A percentile compares a stretch with the other conserved stretches of the same genome.
Conservation (phyloP, 2,888 invertebrate species). For the Thera obeliscata region DNA sequence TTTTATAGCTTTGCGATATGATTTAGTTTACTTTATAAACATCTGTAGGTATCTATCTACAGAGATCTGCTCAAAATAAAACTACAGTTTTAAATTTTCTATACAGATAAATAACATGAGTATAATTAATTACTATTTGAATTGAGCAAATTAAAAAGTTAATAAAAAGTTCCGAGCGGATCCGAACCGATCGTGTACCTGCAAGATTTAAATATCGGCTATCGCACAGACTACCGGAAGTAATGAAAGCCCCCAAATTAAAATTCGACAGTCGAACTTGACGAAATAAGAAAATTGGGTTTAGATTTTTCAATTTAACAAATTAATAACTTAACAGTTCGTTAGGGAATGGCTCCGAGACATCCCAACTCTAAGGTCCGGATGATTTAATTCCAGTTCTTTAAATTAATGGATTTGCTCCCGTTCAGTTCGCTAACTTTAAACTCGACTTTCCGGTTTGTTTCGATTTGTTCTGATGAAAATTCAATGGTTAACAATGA, state of each 20-base stretch:
- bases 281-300: slow-evolving; percentile 47
- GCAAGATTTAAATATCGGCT: slow-evolving; percentile 38
- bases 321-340: slow-evolving; percentile 58
- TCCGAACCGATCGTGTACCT: slow-evolving; percentile 27
- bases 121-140: slow-evolving; percentile 35
- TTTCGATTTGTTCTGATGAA: slow-evolving; percentile 78
- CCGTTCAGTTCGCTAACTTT: slow-evolving; percentile 62
- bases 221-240: slow-evolving; percentile 36
- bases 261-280: slow-evolving; percentile 42
- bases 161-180: slow-evolving; percentile 28
- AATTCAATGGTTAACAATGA: slow-evolving; percentile 71
- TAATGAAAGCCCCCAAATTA: slow-evolving; percentile 41
- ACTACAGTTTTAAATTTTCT: not conserved
- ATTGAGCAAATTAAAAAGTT: slow-evolving; percentile 25
- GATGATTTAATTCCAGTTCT: slow-evolving; percentile 77
- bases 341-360: slow-evolving; percentile 52
- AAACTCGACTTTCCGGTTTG: slow-evolving; percentile 74
- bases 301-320: slow-evolving; percentile 52
- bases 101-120: slow-evolving; percentile 11
- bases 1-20: slow-evolving; percentile 43
- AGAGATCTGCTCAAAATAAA: too few species aligned
- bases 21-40: slow-evolving; percentile 32
- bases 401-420: slow-evolving; percentile 75
- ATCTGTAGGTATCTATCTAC: not conserved
- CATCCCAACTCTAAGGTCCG: slow-evolving; percentile 60